Conservation (phyloP, 2,797 vertebrate genomes). For the Smutsia gigantea region DNA sequence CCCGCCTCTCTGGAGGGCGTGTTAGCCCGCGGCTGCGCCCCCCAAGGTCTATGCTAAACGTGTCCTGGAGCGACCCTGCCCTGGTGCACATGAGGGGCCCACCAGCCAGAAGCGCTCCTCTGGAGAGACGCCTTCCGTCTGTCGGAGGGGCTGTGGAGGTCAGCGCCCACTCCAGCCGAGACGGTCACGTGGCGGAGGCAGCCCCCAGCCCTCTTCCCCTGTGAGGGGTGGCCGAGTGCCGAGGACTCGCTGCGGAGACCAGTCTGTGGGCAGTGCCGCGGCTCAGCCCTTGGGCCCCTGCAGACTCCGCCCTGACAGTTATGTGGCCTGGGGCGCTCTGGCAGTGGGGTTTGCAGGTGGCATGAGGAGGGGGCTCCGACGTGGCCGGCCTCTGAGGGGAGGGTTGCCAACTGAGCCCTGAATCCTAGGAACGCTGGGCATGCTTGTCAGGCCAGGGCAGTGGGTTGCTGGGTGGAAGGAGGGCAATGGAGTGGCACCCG, state of each 20-base stretch:
- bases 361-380: background rate
- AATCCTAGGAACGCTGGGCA: background rate
- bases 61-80: background rate
- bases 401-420: background rate
- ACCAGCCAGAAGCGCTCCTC: background rate
- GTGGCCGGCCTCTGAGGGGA: background rate
- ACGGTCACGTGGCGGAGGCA: background rate
- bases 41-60: too few species aligned
- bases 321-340: background rate
- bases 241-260: background rate
- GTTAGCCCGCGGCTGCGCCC: too few species aligned
- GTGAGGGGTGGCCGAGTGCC: background rate
- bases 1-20: too few species aligned
- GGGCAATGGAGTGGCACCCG: fast-evolving
- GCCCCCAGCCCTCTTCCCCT: background rate
- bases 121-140: background rate
- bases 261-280: background rate
- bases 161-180: background rate
- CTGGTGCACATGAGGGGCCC: background rate
- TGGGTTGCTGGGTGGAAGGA: fast-evolving
- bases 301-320: background rate
- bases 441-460: background rate
- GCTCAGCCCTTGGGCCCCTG: background rate
- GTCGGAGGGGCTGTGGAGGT: background rate
- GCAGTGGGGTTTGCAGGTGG: background rate